Base-by-base conservation (phyloP, 2,113 vertebrate species). In the Salminus brasiliensis region DNA sequence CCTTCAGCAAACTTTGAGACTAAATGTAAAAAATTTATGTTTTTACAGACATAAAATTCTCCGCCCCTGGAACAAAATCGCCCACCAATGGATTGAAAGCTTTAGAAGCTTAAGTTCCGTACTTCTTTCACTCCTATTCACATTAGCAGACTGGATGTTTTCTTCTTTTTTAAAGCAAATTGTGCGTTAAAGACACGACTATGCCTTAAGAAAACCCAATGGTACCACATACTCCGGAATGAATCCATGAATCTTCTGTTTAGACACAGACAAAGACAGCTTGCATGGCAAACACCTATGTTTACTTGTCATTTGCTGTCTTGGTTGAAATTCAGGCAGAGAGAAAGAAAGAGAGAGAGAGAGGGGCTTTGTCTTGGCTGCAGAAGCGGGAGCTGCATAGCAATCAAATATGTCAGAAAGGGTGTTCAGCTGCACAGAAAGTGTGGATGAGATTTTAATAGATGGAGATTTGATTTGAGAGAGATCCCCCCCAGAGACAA, bases 381-480 rank as follows among this genome's bases (percentile, higher is more conserved):
- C 47, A 12, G 66, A 67, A 78, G 70, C 13, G 25, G 57, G 70
- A 52, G 70, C 69, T 74, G 81, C 52, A 73, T 66, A 79, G 78
- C 49, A 79, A 81, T 81, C 76, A 86, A 78, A 82, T 60, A 49
- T 73, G 75, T 78, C 75, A 74, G 4, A 32, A 62, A 76, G 36
- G 30, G 18, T 41, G 34, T 69, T 76, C 66, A 36, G 23, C 80
- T 81, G 66, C 6, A 27, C 2, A 21, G 57, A 66, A 60, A 55
- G 2, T 36, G 45, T 32, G 30, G 29, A 59, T 52, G 69, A 72
- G 52, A 73, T 57, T 59, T 74, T 72, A 87, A 83, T 25, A 76
- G 69, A 74, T n/a, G 76, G 69, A 74, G 72, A 65, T 85, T 78
- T 86, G 66, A 77, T 72, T 60, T 71, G 47, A 77, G 80, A 57